Evolutionary conservation across 2,113 vertebrate genomes (phyloP).

Genomic region (Trachemys scripta): DNA sequence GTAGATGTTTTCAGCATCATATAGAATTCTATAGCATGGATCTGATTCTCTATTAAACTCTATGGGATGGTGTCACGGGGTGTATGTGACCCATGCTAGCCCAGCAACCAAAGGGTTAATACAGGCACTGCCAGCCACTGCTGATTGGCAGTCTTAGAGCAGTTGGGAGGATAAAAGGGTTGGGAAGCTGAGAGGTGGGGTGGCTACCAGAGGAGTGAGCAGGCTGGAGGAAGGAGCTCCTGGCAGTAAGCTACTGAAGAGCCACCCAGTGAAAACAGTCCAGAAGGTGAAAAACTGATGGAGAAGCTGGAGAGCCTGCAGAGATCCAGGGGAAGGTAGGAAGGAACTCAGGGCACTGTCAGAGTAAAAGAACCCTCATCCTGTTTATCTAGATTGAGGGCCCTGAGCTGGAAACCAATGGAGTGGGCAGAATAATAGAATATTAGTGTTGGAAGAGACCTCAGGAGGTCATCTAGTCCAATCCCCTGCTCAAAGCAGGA

Average conservation of each 20-base stretch:
- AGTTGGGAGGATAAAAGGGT: background rate
- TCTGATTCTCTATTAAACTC: background rate
- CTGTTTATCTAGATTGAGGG: background rate
- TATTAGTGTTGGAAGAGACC: no score
- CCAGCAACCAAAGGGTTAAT: no score
- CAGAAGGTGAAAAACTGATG: background rate
- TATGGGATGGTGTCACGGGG: background rate
- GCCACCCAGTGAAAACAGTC: background rate
- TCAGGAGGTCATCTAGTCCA: no score
- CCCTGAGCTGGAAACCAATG: background rate
- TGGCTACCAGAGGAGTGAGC: background rate
- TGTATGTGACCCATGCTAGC: no score
- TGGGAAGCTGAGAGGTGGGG: background rate
- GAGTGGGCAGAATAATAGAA: background rate
- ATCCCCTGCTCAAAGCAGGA: no score
- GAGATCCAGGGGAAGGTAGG: background rate
- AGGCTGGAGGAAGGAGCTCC: background rate
- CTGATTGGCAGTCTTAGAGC: background rate
- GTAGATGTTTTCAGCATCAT: background rate
- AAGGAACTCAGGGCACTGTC: background rate
- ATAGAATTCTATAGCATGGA: background rate
- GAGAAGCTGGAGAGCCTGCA: background rate
- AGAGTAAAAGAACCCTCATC: background rate
- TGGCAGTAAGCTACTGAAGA: background rate
- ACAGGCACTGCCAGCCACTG: background rate